These are phyloP conservation scores for Caenorhabditis sp. DNA, from an alignment of 2,888 invertebrate genomes.

Conservation along the genomic window DNA sequence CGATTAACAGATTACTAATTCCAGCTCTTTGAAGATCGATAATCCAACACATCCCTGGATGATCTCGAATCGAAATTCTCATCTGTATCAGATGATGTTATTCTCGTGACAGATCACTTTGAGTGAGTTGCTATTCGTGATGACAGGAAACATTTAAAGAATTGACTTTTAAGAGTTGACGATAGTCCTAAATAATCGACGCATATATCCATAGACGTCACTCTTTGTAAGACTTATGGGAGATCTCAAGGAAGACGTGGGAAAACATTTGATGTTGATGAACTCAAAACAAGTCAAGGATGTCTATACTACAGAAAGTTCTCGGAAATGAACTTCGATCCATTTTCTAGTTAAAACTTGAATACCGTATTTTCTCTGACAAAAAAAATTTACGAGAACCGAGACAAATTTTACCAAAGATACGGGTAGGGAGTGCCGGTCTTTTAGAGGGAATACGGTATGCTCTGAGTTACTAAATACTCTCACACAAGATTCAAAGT, in stretches of 20 bases:
- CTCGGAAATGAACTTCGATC: no score
- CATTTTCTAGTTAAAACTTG: no score
- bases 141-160: neutral
- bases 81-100: constrained; percentile 9
- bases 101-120: constrained; percentile 21
- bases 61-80: constrained; percentile 5
- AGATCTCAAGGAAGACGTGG: no score
- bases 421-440: no score
- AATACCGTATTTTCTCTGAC: no score
- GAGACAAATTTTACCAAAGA: no score
- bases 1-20: constrained; percentile 18
- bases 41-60: constrained; percentile 37
- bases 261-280: no score
- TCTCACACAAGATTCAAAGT: no score
- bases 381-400: no score
- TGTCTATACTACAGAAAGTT: no score
- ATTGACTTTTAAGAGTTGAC: neutral
- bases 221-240: neutral
- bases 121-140: neutral
- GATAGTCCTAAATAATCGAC: neutral
- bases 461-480: no score
- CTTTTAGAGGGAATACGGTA: no score
- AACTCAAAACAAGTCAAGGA: neutral
- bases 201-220: neutral
- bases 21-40: constrained; percentile 24